Base-by-base conservation (phyloP, 2,888 invertebrate genomes). In the Cactoblastis cactorum region DNA sequence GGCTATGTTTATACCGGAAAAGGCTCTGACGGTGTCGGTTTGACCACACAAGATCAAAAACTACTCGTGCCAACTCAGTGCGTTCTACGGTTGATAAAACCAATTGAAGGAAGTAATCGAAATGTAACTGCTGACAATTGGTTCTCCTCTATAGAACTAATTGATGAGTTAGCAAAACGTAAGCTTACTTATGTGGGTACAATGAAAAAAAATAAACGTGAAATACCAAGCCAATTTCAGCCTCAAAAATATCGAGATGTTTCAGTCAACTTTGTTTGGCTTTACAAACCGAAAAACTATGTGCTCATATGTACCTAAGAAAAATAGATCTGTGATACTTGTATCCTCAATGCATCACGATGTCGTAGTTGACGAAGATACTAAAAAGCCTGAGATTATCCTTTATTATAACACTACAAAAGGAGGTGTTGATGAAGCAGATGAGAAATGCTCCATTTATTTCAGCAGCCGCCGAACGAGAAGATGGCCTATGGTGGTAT, bases 61-160 rank as follows among this genome's bases (percentile, higher is more conserved):
- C 22, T 22, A 22, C 22, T 22, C 5, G 22, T 22, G 22, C 22
- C 22, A 22, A 22, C 22, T 3, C 22, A 22, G 5, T 22, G 22
- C 5, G 22, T 22, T 4, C 5, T 22, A 5, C 22, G 22, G 3
- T 22, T 22, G 5, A n/a, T 24, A 52, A 55, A 53, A 57, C 32
- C 32, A 5, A 32, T 32, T 11, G 2, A 8, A 11, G 11, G 11
- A 2, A 32, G 6, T 8, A 32, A 32, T 32, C 3, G 32, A 32
- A 32, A 32, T 11, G 9, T 32, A 3, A 32, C 32, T 32, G 32
- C 32, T 32, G 32, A 32, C 11, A 32, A 32, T 32, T 32, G 9
- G 3, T 32, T 32, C 9, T 32, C 32, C 8, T 32, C 32, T 6
- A 32, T 8, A 8, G 32, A 32, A 32, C 11, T 32, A 11, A 8